phyloP scores from a whole-genome alignment of 2,888 invertebrate genomes.

The Slavum lentiscoides region DNA sequence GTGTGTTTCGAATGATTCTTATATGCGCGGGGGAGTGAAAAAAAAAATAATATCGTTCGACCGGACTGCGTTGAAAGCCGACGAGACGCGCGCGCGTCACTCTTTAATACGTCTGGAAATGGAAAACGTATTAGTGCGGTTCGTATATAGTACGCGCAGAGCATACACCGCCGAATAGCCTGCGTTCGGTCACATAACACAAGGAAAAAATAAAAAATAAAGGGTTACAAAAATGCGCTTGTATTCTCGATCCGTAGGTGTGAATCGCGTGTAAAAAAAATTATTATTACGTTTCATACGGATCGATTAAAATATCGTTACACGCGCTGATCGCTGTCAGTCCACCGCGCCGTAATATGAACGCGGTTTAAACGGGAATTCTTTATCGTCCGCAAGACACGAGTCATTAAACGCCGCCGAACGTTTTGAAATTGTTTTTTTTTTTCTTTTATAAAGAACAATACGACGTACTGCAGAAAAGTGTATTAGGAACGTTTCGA shows the following conservation, averaged over 20 bases:
- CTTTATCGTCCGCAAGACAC: too few species aligned
- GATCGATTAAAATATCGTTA: too few species aligned
- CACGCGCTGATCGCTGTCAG: background rate
- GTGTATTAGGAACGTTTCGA: too few species aligned
- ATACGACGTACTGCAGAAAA: too few species aligned
- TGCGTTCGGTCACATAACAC: background rate
- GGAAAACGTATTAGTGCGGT: conserved; percentile 26
- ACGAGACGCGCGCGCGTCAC: background rate
- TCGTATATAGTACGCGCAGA: background rate
- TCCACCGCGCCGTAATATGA: too few species aligned
- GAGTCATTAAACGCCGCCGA: too few species aligned
- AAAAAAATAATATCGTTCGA: background rate
- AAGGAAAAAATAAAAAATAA: background rate
- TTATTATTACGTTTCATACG: too few species aligned
- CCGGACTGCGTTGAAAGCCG: background rate
- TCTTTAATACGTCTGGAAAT: conserved; percentile 4
- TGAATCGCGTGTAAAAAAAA: too few species aligned
- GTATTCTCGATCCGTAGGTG: background rate
- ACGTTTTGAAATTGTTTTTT: too few species aligned
- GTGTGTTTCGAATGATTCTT: background rate
- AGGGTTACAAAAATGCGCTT: conserved; percentile 13
- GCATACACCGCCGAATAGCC: background rate
- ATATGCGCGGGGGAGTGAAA: too few species aligned
- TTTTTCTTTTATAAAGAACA: too few species aligned
- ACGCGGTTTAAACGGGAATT: too few species aligned